These are phyloP conservation scores for Eurosta solidaginis DNA, from an alignment of 1,140 invertebrate species.

Conservation along the genomic window DNA sequence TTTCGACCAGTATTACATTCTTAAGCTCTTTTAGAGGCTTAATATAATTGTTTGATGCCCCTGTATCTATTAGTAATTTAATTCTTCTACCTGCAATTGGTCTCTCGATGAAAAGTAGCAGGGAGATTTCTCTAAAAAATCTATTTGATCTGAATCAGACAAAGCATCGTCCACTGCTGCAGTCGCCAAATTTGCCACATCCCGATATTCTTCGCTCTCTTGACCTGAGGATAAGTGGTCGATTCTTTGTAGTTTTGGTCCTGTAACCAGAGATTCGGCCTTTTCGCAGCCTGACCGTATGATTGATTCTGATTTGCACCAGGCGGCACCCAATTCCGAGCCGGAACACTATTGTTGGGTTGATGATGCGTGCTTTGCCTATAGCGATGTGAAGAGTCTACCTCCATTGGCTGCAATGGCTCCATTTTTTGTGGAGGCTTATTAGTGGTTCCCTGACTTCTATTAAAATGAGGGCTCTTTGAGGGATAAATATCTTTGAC, in stretches of 20 bases:
- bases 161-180: neutral
- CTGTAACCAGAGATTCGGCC: neutral
- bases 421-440: neutral
- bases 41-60: slow-evolving; percentile 35
- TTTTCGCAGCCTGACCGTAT: neutral
- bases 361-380: neutral
- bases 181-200: neutral
- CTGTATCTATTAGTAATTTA: too few relatives aligned
- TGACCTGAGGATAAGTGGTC: neutral
- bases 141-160: neutral
- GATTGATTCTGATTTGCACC: neutral
- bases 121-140: slow-evolving; percentile 37
- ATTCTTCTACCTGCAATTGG: slow-evolving; percentile 34
- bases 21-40: slow-evolving; percentile 1
- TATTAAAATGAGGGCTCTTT: slow-evolving; percentile 28
- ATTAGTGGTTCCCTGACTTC: neutral
- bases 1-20: slow-evolving; percentile 29
- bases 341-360: neutral
- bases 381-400: neutral
- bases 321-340: neutral
- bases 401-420: neutral
- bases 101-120: slow-evolving; percentile 32
- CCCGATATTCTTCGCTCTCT: neutral
- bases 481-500: neutral
- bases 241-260: neutral